These are phyloP conservation scores for Bovichtus variegatus DNA, from an alignment of 2,797 vertebrate genomes.

Conservation along the genomic window DNA sequence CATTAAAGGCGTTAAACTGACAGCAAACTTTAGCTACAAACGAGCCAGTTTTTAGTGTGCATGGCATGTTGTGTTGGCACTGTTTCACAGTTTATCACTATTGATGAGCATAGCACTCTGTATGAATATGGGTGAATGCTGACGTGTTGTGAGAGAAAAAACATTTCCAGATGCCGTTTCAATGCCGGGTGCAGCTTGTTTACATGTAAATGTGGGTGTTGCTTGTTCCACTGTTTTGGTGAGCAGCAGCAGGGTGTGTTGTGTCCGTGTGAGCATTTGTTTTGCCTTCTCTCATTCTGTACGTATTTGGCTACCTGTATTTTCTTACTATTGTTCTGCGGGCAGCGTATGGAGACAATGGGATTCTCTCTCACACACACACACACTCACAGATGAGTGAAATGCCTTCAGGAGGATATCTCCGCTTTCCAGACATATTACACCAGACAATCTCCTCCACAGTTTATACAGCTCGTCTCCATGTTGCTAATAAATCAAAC, in stretches of 20 bases:
- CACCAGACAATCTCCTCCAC: conserved; percentile 51
- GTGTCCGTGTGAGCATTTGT: conserved; percentile 58
- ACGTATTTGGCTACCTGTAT: conserved; percentile 34
- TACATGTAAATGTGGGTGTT: conserved; percentile 64
- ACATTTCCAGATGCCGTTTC: not conserved
- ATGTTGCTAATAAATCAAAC: conserved; percentile 49
- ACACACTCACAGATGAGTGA: conserved; percentile 21
- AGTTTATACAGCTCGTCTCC: conserved; percentile 53
- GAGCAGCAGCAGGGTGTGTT: conserved; percentile 49
- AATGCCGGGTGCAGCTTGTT: conserved; percentile 21
- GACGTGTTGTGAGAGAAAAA: too few species aligned
- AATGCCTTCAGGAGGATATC: conserved; percentile 72
- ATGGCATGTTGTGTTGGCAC: too few species aligned
- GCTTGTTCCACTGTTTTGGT: conserved; percentile 52
- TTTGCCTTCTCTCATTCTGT: conserved; percentile 36
- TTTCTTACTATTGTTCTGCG: conserved; percentile 61
- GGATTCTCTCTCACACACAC: conserved; percentile 15
- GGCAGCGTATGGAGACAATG: conserved; percentile 55
- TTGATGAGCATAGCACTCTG: too few species aligned
- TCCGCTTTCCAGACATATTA: conserved; percentile 73
- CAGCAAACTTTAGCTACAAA: not conserved
- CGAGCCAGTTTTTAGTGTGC: not conserved
- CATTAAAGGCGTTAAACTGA: not conserved
- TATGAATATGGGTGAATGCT: too few species aligned
- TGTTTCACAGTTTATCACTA: too few species aligned